Percentiles rank a stretch among this genome's conserved stretches.
Conservation (phyloP, 2,113 vertebrate species). For the Microcebus ravelobensis region DNA sequence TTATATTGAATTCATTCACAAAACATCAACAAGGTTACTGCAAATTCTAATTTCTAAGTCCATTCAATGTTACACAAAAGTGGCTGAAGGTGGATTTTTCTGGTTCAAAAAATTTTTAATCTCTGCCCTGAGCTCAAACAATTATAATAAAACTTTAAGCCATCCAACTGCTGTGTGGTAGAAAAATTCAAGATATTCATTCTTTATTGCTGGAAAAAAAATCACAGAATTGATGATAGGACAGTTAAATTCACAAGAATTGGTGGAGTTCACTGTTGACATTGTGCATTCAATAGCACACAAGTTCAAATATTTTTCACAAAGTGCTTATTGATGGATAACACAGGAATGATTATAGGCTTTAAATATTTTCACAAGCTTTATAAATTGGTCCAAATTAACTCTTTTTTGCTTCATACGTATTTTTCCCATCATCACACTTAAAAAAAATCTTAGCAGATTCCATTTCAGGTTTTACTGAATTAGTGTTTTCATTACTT, state of each 20-base stretch:
- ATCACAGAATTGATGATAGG: background rate
- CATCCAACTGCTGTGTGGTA: background rate
- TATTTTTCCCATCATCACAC: background rate
- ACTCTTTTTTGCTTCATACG: background rate
- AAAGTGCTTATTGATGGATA: background rate
- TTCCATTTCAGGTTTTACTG: background rate
- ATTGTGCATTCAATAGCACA: background rate
- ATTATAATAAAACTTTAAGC: background rate
- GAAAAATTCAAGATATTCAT: background rate
- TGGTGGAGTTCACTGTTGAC: background rate
- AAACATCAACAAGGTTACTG: background rate
- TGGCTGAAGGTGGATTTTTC: background rate
- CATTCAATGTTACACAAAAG: background rate
- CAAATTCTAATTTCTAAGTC: slow-evolving; percentile 26
- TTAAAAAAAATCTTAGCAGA: background rate
- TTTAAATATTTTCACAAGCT: background rate
- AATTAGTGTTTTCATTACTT: background rate
- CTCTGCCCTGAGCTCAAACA: background rate
- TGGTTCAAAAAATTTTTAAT: background rate
- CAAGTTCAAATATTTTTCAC: background rate
- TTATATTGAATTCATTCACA: background rate
- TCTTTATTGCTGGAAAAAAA: background rate
- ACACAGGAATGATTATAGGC: background rate
- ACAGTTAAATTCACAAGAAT: background rate
- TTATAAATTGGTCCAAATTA: background rate